Conservation (phyloP, 1,140 invertebrate genomes). For the Delia radicum region DNA sequence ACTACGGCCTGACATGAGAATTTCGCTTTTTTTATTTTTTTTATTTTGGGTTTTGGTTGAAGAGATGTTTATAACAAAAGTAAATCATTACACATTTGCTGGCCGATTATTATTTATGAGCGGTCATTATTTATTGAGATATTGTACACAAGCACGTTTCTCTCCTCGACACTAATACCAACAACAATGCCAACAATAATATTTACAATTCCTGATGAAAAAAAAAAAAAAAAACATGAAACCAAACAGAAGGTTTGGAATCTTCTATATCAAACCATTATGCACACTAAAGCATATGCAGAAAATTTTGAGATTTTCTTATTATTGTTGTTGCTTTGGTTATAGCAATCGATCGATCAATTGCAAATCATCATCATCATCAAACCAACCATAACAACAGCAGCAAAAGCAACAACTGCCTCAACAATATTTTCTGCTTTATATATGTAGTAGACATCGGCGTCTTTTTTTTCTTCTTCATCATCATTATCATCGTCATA, state of each 20-base stretch:
- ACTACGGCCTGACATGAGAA: background rate
- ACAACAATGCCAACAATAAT: background rate
- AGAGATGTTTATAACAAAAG: conserved; percentile 18
- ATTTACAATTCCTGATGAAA: too few species aligned
- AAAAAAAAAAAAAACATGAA: background rate
- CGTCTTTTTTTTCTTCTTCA: background rate
- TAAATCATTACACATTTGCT: conserved; percentile 31
- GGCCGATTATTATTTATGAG: conserved; percentile 34
- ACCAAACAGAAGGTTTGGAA: background rate
- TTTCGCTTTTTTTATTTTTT: background rate
- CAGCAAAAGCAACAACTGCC: background rate
- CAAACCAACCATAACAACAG: background rate
- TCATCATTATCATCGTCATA: background rate
- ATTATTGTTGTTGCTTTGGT: background rate
- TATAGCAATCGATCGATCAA: conserved; percentile 29
- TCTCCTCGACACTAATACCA: background rate
- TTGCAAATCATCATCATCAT: conserved; percentile 28
- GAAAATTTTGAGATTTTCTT: too few species aligned
- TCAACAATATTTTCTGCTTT: background rate
- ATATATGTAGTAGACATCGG: background rate
- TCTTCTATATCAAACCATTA: background rate
- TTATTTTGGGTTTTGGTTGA: background rate
- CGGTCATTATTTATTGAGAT: conserved; percentile 36
- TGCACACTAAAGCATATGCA: background rate
- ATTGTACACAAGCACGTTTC: conserved; percentile 29